Evolutionary conservation across 2,888 invertebrate species (phyloP), one percentile per base, ranked within the genome.

Genomic region (Oscheius sp.): DNA sequence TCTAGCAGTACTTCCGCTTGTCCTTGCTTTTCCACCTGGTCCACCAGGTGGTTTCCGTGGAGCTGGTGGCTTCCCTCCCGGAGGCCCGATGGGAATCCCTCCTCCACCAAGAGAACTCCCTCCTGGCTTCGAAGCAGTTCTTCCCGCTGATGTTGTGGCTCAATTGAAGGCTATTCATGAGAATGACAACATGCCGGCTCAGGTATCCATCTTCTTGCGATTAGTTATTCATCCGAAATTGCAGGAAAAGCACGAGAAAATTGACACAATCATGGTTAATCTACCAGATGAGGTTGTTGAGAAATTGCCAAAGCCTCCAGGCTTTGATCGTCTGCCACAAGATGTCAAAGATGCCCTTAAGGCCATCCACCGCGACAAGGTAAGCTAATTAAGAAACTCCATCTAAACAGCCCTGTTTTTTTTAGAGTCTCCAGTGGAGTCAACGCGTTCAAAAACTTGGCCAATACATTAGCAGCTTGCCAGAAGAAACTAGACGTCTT

Each of bases 251-350:
- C 82, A 82, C 69, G 72, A 78, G 33, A 77, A 79, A 42, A 83
- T 84, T 55, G 83, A 84, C 65, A 64, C 75, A 33, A 77, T 84
- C 53, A 79, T 84, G 81, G 76, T 73, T 33, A 70, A 78, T n/a
- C 69, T 84, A 8, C 84, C 84, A 2, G 78, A 73, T 4, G 84
- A 84, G 52, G 57, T 82, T 31, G 77, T 81, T 45, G 83, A 83
- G 34, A 68, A 76, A 27, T 78, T 84, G 20, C 84, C 84, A 23
- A 73, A 79, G 20, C 84, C 84, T 25, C 84, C 84, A 33, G 84
- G 84, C 42, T 83, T 84, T 69, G 68, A 76, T 2, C 70, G 75
- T 42, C 69, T 84, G 27, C 83, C 84, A 5, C 75, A 70, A 25
- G 72, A 80, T 31, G 79, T 82, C 25, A 80, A 80, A 61, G 55